Evolutionary conservation across 2,888 invertebrate genomes (phyloP), one percentile per base, ranked within the genome.

Genomic region (Tortrix viridana): DNA sequence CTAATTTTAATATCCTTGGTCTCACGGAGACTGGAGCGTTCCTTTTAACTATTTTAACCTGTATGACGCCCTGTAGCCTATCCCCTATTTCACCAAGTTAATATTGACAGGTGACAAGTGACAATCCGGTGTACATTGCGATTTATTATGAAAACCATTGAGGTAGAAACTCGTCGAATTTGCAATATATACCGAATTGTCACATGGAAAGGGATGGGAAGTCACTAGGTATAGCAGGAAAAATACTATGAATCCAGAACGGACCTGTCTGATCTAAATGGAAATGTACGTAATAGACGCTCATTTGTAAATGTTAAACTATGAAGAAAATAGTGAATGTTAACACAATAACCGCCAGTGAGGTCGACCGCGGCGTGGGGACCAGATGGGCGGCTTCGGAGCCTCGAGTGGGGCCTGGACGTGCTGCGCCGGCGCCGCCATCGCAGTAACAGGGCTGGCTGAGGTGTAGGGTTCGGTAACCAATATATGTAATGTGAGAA

Each of bases 301-400:
- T 84, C 82, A 85, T 86, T 53, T 23, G 65, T 67, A 72, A 68
- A 44, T 54, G 63, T 71, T 70, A 69, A 48, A 71, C 46, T 62
- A 69, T 57, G 67, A 74, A 73, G 75, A 83, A 73, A 76, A 79
- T 76, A 80, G 74, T 74, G 84, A 88, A 83, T 86, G 88, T 91
- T 90, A 91, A 92, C 92, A 91, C 91, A 92, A 79, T 85, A 92
- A 89, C 89, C 90, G 92, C 92, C 92, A 92, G 85, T 92, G 92
- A 67, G 92, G 92, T 71, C 85, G 83, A 69, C 90, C 91, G 75
- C 89, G 89, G 67, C 73, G 74, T 64, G 88, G 87, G 70, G 86
- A 89, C 88, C 89, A 89, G 75, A 89, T 73, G 55, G 87, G 77
- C 68, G 85, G 81, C 71, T 70, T 74, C 65, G 69, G 65, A 57